Evolutionary conservation across 2,113 vertebrate genomes (phyloP).

Genomic region (Agapornis roseicollis): DNA sequence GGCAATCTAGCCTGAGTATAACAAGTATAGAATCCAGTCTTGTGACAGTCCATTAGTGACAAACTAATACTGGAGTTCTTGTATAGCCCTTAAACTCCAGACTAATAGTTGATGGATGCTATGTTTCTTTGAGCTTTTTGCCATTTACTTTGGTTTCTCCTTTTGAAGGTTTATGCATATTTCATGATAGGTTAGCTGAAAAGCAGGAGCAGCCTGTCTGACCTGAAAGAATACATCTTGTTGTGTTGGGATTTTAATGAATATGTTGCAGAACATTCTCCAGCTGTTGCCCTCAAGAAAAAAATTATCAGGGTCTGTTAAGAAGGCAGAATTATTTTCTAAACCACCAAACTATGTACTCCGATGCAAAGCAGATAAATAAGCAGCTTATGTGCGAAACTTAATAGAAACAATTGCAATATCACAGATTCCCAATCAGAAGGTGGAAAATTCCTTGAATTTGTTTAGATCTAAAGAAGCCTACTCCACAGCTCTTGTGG

Average conservation of each 20-base stretch:
- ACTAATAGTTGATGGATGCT: neutral
- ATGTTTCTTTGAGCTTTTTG: neutral
- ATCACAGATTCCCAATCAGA: neutral
- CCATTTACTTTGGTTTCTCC: rapidly evolving
- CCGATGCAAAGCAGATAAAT: neutral
- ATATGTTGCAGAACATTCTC: neutral
- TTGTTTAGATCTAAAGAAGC: neutral
- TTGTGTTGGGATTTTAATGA: neutral
- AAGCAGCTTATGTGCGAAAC: neutral
- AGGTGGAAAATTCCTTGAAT: neutral
- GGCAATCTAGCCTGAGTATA: neutral
- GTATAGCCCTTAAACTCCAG: neutral
- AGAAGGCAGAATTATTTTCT: neutral
- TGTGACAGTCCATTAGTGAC: neutral
- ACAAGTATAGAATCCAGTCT: neutral
- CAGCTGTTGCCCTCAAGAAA: neutral
- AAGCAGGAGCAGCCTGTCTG: neutral
- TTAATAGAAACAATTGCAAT: neutral
- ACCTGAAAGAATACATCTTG: slow-evolving; percentile 9
- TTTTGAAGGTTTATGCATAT: neutral
- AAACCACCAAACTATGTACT: neutral
- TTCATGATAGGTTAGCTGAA: neutral
- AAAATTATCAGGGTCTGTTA: neutral
- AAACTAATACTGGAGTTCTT: neutral
- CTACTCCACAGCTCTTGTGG: neutral